Base-by-base conservation (phyloP, 1,140 invertebrate genomes). In the Nasonia longicornis region DNA sequence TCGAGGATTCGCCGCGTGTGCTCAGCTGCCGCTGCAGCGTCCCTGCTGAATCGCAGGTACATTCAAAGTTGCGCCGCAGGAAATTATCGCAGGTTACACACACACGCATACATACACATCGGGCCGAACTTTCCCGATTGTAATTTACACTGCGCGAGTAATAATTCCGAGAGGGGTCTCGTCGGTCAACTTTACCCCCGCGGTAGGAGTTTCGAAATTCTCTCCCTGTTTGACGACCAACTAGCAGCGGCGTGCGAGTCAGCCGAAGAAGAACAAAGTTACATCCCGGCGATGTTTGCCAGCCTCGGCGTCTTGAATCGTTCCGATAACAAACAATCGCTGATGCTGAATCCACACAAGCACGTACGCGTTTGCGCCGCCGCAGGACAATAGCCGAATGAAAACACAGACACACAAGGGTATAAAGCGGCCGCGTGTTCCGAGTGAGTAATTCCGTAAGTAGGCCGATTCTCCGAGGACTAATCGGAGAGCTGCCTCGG, bases 381-480 rank as follows among this genome's bases (percentile, higher is more conserved):
- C 6, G 52, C 52, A 58, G 20, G 52, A 58, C 52, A n/a, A n/a
- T n/a, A 58, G 16, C 3, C 20, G 14, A 3, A 11, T 10, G 42
- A 12, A 12, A 11, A 48, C 45, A 48, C 12, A 16, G 0, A 48
- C 3, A 14, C 12, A 48, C 12, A 48, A 16, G 45, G 45, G 38
- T 42, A 42, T 42, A 42, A 42, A 42, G 38, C 38, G 38, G 38
- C 52, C 7, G 29, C 35, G 35, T 38, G 31, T 71, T 71, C 69
- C 35, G 35, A 71, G 69, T 35, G 35, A 35, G 69, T 38, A 71
- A 71, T 71, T 71, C 38, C 31, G 35, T 71, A 71, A 71, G 69
- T 71, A 71, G 69, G 69, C 69, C 69, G 11, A 72, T 35, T 72
- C 70, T 72, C 70, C 12, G 20, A 72, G 70, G 70, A 72, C 70